These are phyloP conservation scores for Porphyrio hochstetteri DNA, from an alignment of 2,113 vertebrate species.

Conservation along the genomic window DNA sequence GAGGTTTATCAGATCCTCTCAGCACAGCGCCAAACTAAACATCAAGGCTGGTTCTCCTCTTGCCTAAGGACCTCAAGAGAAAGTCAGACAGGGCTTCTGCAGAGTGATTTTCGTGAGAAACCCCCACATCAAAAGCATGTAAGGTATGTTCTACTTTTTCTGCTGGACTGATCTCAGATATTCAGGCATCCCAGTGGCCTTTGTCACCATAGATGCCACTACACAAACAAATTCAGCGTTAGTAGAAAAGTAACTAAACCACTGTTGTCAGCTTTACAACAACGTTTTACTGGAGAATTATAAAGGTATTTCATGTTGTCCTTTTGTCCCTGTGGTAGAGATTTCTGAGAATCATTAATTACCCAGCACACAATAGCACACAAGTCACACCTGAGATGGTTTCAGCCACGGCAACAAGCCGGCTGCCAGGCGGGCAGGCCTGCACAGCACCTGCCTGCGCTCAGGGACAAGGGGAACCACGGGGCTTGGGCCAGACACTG, in stretches of 20 bases:
- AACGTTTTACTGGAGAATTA: background rate
- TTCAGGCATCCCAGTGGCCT: constrained; percentile 20
- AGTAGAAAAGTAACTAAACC: constrained; percentile 48
- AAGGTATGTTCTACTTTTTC: constrained; percentile 16
- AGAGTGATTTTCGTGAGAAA: background rate
- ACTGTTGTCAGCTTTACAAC: background rate
- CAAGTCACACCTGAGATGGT: background rate
- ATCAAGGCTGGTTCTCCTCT: constrained; percentile 11
- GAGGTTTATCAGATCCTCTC: constrained; percentile 52
- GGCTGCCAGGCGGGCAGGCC: background rate
- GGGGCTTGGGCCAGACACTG: background rate
- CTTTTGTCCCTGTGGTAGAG: background rate
- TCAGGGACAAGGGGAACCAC: rapidly evolving
- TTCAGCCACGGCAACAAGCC: background rate
- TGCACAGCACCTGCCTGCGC: background rate
- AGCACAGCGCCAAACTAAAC: background rate
- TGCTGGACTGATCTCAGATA: constrained; percentile 37
- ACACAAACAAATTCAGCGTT: background rate
- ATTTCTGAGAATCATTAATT: background rate
- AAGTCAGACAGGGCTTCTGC: background rate
- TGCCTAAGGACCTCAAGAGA: background rate
- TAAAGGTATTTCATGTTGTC: background rate
- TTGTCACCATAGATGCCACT: constrained; percentile 2
- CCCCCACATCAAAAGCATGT: constrained; percentile 29
- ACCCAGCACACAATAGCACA: background rate